Conservation (phyloP, 2,888 invertebrate species). For the Lumbricus terrestris region DNA sequence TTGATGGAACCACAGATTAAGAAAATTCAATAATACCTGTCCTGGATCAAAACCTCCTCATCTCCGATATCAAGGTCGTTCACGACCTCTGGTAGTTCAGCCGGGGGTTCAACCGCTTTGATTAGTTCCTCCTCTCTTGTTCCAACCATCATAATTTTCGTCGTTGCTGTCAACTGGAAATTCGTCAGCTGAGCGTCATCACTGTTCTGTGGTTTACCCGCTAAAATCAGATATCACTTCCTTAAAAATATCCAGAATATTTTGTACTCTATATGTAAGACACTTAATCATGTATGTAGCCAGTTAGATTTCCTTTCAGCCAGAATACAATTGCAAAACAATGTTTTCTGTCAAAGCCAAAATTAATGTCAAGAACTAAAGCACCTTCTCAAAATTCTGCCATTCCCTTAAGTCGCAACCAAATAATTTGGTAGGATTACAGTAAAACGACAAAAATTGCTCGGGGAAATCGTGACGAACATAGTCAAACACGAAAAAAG, state of each 20-base stretch:
- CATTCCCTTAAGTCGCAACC: not conserved
- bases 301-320: not conserved
- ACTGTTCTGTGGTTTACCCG: not conserved
- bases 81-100: slow-evolving; percentile 77
- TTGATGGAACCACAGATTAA: not conserved
- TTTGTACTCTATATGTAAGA: too few relatives aligned
- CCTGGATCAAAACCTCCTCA: slow-evolving; percentile 67
- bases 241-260: not conserved
- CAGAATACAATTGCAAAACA: not conserved
- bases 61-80: slow-evolving; percentile 86
- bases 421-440: too few relatives aligned
- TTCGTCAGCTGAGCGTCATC: slow-evolving; percentile 76
- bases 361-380: not conserved
- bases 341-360: not conserved
- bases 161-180: slow-evolving; percentile 79
- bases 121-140: slow-evolving; percentile 79
- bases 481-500: not conserved
- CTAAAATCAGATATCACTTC: not conserved
- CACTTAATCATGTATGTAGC: not conserved
- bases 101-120: slow-evolving; percentile 75
- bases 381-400: not conserved
- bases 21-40: slow-evolving; percentile 53
- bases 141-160: slow-evolving; percentile 96
- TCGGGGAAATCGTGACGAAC: not conserved
- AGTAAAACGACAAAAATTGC: not conserved